Conservation (phyloP, 1,140 invertebrate species). For the Bombus affinis region DNA sequence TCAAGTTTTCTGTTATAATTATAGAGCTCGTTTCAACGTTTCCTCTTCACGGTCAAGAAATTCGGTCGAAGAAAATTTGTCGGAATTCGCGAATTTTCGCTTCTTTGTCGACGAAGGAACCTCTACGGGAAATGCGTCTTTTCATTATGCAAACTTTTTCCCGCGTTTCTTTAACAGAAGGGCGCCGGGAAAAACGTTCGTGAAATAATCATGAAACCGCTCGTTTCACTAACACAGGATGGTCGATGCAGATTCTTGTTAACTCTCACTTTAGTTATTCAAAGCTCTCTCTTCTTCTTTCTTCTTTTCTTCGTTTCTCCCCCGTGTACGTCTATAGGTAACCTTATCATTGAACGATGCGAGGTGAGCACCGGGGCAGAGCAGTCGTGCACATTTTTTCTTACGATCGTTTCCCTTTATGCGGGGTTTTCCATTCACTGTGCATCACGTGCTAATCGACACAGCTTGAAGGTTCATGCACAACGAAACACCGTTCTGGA, state of each 20-base stretch:
- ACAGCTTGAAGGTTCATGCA: background rate
- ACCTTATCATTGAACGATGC: slow-evolving; percentile 11
- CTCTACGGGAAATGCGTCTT: background rate
- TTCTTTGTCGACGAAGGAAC: background rate
- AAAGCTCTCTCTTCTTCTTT: background rate
- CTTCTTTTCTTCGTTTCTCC: background rate
- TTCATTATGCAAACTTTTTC: slow-evolving; percentile 12
- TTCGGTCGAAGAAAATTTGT: background rate
- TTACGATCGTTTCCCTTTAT: slow-evolving; percentile 27
- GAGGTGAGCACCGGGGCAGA: background rate
- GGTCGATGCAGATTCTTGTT: slow-evolving; percentile 27
- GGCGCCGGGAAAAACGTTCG: background rate
- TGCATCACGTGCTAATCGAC: slow-evolving; percentile 38
- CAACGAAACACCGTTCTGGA: background rate
- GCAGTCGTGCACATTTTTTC: slow-evolving; percentile 2
- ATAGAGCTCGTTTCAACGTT: background rate
- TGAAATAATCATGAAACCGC: slow-evolving; percentile 27
- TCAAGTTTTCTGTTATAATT: background rate
- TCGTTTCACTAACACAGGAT: background rate
- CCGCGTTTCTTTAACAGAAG: background rate
- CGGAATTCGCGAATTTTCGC: background rate
- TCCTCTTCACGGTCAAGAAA: too few relatives aligned
- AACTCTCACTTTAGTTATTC: slow-evolving; percentile 30
- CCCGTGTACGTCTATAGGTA: background rate
- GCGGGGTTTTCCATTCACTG: slow-evolving; percentile 12